These are phyloP conservation scores for Stenoptilia bipunctidactyla DNA, from an alignment of 2,888 invertebrate species.

Conservation along the genomic window DNA sequence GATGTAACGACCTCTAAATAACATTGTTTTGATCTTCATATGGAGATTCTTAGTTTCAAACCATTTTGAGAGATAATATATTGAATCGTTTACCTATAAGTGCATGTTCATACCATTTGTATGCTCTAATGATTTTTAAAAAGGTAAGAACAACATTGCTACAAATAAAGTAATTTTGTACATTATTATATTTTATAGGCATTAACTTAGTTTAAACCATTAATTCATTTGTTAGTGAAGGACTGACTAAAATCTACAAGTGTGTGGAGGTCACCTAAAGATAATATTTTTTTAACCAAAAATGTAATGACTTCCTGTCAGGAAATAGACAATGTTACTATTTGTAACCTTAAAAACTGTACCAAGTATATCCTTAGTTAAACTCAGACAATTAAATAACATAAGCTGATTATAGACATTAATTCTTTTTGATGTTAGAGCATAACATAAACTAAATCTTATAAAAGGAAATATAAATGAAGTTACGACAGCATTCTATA, in stretches of 20 bases:
- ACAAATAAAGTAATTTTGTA: too few relatives aligned
- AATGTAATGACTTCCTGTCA: slow-evolving; percentile 51
- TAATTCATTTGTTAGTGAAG: too few relatives aligned
- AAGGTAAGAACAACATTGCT: too few relatives aligned
- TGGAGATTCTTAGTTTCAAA: not conserved
- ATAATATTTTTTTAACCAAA: slow-evolving; percentile 44
- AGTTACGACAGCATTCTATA: slow-evolving; percentile 42
- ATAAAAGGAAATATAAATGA: slow-evolving; percentile 50
- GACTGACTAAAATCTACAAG: slow-evolving; percentile 3
- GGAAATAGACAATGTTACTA: slow-evolving; percentile 21
- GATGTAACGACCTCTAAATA: not conserved
- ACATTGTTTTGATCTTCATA: not conserved
- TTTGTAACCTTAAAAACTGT: not conserved
- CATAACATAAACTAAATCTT: not conserved
- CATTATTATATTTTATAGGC: too few relatives aligned
- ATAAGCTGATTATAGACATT: too few relatives aligned
- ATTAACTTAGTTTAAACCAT: too few relatives aligned
- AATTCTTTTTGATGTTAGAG: too few relatives aligned
- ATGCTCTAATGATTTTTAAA: too few relatives aligned
- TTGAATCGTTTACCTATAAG: too few relatives aligned
- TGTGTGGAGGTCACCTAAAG: slow-evolving; percentile 31
- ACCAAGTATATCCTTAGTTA: slow-evolving; percentile 3
- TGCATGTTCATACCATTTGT: too few relatives aligned
- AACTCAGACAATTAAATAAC: too few relatives aligned
- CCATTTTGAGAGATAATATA: not conserved